Evolutionary conservation across 2,113 vertebrate species (phyloP).

Genomic region (Geococcyx californianus): DNA sequence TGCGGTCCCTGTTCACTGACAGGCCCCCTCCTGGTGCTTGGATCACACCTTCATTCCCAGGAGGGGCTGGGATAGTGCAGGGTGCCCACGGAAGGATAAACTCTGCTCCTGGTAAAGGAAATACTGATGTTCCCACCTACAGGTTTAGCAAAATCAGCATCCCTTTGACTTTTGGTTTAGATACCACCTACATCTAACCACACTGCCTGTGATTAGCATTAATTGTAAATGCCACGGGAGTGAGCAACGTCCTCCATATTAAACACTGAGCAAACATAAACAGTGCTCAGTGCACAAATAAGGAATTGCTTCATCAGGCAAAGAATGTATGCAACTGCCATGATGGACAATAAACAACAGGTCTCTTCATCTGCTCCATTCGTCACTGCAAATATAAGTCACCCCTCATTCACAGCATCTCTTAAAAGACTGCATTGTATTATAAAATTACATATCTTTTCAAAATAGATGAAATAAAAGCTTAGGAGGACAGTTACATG

Average conservation of each 20-base stretch:
- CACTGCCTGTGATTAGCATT: neutral
- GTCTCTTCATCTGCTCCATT: constrained; percentile 42
- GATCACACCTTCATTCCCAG: neutral
- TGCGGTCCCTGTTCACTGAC: neutral
- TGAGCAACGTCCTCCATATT: neutral
- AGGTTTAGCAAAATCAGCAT: neutral
- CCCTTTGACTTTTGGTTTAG: neutral
- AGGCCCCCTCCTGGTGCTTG: accelerated
- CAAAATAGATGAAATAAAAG: neutral
- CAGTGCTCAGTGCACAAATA: neutral
- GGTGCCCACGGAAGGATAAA: accelerated
- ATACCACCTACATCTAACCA: neutral
- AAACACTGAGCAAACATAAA: neutral
- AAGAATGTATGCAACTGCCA: neutral
- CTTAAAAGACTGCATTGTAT: neutral
- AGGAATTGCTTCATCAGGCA: neutral
- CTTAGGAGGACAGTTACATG: neutral
- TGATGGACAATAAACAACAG: neutral
- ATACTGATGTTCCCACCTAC: neutral
- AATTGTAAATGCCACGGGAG: neutral
- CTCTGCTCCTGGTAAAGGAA: neutral
- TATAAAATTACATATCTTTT: neutral
- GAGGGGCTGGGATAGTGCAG: neutral
- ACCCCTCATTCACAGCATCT: neutral
- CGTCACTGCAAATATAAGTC: neutral